Conservation (phyloP, 2,113 vertebrate genomes). For the Oreamnos americanus region DNA sequence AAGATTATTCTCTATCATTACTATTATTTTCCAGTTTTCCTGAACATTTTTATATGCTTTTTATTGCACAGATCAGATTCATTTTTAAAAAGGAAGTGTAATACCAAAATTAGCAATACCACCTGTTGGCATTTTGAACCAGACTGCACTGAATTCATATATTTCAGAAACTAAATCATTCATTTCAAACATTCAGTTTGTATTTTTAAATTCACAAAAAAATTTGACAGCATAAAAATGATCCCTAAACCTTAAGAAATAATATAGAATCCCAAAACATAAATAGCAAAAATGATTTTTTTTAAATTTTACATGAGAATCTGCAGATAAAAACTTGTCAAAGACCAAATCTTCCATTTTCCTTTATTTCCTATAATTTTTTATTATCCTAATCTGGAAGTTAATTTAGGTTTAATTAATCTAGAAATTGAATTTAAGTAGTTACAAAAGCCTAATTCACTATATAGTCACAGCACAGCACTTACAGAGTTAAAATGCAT, state of each 20-base stretch:
- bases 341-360: background rate
- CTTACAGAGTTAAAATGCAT: constrained; percentile 2
- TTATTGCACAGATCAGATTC: background rate
- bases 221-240: background rate
- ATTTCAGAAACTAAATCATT: background rate
- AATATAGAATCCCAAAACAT: background rate
- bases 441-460: background rate
- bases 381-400: background rate
- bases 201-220: constrained; percentile 1
- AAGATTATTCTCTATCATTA: background rate
- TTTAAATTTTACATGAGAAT: background rate
- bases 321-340: background rate
- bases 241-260: background rate
- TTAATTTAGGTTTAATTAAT: background rate
- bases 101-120: background rate
- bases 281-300: constrained; percentile 6
- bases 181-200: background rate
- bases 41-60: constrained; percentile 14
- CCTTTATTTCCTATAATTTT: background rate
- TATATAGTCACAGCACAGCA: background rate
- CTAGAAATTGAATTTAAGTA: background rate
- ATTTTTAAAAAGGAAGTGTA: background rate
- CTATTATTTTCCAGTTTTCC: constrained; percentile 12
- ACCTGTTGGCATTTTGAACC: background rate
- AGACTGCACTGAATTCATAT: background rate